Percentiles rank a stretch among this genome's conserved stretches.
phyloP scores from a whole-genome alignment of 1,140 invertebrate species.

The Oncopodura yosiiana region DNA sequence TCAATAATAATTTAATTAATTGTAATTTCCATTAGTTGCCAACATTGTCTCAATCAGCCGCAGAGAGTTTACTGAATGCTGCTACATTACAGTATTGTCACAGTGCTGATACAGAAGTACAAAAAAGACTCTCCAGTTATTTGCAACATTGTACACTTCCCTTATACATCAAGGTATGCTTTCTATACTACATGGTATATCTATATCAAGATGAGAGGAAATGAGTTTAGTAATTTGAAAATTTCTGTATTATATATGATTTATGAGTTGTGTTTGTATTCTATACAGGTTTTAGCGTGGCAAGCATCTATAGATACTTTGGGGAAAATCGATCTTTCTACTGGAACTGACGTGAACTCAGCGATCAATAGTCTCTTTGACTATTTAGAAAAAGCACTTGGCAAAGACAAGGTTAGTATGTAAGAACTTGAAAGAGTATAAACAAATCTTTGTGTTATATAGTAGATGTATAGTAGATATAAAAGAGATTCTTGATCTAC shows the following conservation, averaged over 20 bases:
- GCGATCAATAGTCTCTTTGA: conserved; percentile 53
- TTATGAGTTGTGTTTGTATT: neutral
- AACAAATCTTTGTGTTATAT: too few relatives aligned
- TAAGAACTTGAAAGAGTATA: too few relatives aligned
- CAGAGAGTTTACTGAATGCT: conserved; percentile 46
- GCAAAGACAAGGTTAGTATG: conserved; percentile 43
- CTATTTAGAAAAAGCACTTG: conserved; percentile 55
- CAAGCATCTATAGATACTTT: conserved; percentile 52
- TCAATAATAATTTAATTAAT: neutral
- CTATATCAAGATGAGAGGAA: neutral
- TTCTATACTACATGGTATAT: neutral
- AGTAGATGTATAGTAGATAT: too few relatives aligned
- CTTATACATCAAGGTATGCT: conserved; percentile 53
- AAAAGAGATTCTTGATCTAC: too few relatives aligned
- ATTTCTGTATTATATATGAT: neutral
- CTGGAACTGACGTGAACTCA: conserved; percentile 48
- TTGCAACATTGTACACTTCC: conserved; percentile 54
- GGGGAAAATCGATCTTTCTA: conserved; percentile 42
- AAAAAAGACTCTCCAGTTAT: conserved; percentile 49
- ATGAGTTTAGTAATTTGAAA: neutral
- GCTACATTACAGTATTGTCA: conserved; percentile 52
- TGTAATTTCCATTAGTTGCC: conserved; percentile 40
- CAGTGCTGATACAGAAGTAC: conserved; percentile 50
- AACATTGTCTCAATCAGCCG: conserved; percentile 43
- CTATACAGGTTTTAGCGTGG: conserved; percentile 51